phyloP scores from a whole-genome alignment of 2,888 invertebrate genomes.

The Caenorhabditis angaria region DNA sequence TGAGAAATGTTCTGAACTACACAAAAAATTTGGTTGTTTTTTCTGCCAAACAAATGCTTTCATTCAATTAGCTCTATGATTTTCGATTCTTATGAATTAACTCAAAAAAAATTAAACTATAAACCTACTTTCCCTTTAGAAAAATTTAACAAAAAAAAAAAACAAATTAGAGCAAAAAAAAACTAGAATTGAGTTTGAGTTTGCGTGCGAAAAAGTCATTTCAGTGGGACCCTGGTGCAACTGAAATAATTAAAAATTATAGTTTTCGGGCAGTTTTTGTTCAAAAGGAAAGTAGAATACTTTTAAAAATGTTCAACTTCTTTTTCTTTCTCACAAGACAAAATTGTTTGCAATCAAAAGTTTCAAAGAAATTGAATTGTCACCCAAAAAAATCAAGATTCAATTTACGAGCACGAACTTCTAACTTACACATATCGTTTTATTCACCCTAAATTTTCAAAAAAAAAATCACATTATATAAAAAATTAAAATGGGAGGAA shows the following conservation, averaged over 20 bases:
- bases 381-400: not conserved
- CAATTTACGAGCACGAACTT: not conserved
- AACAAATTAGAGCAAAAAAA: not conserved
- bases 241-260: not conserved
- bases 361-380: slow-evolving; percentile 4
- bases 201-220: not conserved
- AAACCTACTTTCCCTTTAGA: not conserved
- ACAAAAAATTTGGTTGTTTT: too few relatives aligned
- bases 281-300: too few relatives aligned
- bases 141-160: not conserved
- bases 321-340: too few relatives aligned
- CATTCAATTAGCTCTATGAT: too few relatives aligned
- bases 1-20: too few relatives aligned
- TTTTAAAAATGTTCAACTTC: too few relatives aligned
- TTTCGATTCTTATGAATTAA: too few relatives aligned
- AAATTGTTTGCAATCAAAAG: too few relatives aligned
- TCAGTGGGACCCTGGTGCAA: not conserved
- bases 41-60: too few relatives aligned
- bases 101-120: too few relatives aligned
- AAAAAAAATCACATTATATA: slow-evolving; percentile 1
- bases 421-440: not conserved
- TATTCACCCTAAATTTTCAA: not conserved
- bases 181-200: not conserved
- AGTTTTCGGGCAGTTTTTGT: not conserved
- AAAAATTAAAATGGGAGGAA: not conserved